Conservation (phyloP, 2,888 invertebrate species). For the Scaptomyza tumidula region DNA sequence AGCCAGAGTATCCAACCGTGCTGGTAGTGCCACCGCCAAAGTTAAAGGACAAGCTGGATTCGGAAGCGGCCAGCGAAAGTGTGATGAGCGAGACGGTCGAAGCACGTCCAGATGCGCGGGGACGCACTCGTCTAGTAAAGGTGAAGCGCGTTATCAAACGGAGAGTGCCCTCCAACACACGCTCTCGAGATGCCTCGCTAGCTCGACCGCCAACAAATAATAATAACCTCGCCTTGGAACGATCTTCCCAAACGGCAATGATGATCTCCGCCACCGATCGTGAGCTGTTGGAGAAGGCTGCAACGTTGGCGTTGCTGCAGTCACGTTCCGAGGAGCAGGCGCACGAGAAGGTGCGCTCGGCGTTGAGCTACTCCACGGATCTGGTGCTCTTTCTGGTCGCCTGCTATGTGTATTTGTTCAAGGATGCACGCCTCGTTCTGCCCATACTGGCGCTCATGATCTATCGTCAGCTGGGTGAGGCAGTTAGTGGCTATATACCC, state of each 20-base stretch:
- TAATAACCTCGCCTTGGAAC: slow-evolving; percentile 17
- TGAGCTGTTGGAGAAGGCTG: slow-evolving; percentile 58
- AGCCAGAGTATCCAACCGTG: slow-evolving; percentile 64
- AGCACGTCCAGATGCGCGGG: slow-evolving; percentile 82
- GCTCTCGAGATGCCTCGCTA: slow-evolving; percentile 81
- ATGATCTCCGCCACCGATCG: slow-evolving; percentile 54
- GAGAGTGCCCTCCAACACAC: slow-evolving; percentile 81
- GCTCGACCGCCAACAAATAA: slow-evolving; percentile 60
- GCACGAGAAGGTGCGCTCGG: slow-evolving; percentile 88
- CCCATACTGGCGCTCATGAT: slow-evolving; percentile 91
- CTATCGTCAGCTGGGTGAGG: slow-evolving; percentile 90
- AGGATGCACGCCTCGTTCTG: slow-evolving; percentile 91
- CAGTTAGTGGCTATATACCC: slow-evolving; percentile 87
- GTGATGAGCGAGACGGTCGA: slow-evolving; percentile 76
- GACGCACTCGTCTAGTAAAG: slow-evolving; percentile 81
- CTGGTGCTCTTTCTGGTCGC: slow-evolving; percentile 90
- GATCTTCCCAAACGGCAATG: slow-evolving; percentile 46
- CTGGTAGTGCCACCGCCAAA: slow-evolving; percentile 51
- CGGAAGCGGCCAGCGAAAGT: slow-evolving; percentile 54
- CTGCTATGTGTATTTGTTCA: slow-evolving; percentile 92
- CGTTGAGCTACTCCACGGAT: slow-evolving; percentile 90
- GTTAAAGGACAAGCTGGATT: slow-evolving; percentile 39
- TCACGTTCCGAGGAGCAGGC: slow-evolving; percentile 85
- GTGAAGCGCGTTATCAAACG: slow-evolving; percentile 82
- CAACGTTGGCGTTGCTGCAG: slow-evolving; percentile 81